Evolutionary conservation across 2,797 vertebrate species (phyloP), one percentile per base, ranked within the genome.

Genomic region (Argyrosomus regius): DNA sequence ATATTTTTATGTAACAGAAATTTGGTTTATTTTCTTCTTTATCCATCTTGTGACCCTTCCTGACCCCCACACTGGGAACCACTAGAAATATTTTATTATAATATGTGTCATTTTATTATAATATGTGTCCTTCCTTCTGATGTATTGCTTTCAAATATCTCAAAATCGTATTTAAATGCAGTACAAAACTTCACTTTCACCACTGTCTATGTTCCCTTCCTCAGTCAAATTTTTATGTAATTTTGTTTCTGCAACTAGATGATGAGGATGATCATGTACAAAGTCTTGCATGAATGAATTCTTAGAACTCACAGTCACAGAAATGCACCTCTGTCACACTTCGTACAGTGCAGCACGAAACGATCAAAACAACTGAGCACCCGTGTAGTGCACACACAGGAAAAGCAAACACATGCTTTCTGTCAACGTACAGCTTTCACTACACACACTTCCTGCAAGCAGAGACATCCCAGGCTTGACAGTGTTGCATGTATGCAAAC

Each of bases 321-420:
- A 58, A 35, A 45, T 57, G 39, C 61, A 67, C 12, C 28, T 64
- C 61, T 16, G 17, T 31, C 8, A 14, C 16, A 49, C 10, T 12
- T 56, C 53, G 18, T 2, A 18, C 14, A 28, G 7, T n/a, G 45
- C 14, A 48, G 45, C 45, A 49, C 17, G n/a, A 46, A 76, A 50
- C 10, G 13, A 41, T 80, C 45, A 50, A 69, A 79, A 3, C 12
- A 45, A 50, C 53, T 56, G 48, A 64, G 72, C 72, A 72, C 61
- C 74, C 72, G 65, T 65, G 39, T 20, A 6, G 6, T 46, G 22
- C 22, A 59, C 43, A 43, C n/a, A 48, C 67, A 61, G 75, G 71
- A 81, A 81, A 65, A 31, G 28, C 54, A 69, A 80, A 81, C 59
- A 57, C 41, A 18, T 49, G 10, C 24, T 45, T 2, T 58, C n/a